phyloP scores from a whole-genome alignment of 35 echinoderm and acorn worm species.

The Hemicentrotus pulcherrimus region DNA sequence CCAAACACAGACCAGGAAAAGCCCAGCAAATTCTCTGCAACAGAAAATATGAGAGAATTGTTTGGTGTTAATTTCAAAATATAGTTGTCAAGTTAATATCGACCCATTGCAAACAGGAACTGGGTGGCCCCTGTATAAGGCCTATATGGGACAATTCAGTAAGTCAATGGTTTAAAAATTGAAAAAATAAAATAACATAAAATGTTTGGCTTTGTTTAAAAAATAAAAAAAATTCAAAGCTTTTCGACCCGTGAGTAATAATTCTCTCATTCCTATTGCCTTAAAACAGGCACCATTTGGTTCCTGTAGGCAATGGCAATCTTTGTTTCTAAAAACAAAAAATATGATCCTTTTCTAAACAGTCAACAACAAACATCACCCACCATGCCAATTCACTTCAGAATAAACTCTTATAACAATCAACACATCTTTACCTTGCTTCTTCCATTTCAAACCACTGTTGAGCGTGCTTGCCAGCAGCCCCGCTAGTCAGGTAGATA shows the following conservation, averaged over 20 bases:
- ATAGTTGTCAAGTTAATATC: not conserved
- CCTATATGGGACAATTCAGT: not conserved
- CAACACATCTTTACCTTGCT: not conserved
- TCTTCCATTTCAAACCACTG: constrained; percentile 29
- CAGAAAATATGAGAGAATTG: not conserved
- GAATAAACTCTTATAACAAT: not conserved
- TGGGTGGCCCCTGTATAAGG: too few species aligned
- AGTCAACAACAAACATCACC: not conserved
- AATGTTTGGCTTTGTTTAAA: too few species aligned
- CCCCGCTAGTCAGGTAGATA: not conserved
- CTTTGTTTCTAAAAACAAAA: not conserved
- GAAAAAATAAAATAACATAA: too few species aligned
- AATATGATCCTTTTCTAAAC: not conserved
- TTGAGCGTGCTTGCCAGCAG: not conserved
- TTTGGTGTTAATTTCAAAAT: not conserved
- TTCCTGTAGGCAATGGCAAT: not conserved
- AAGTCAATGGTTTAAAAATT: too few species aligned
- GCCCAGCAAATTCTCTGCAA: constrained; percentile 35
- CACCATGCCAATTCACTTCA: not conserved
- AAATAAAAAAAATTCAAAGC: too few species aligned
- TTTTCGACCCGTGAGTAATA: not conserved
- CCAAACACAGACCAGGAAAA: not conserved
- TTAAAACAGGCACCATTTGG: not conserved
- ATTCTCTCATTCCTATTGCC: not conserved
- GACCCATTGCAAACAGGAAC: not conserved